A percentile compares a stretch with the other conserved stretches of the same genome.
Conservation (phyloP, 2,797 vertebrate species). For the Bufotes viridis region DNA sequence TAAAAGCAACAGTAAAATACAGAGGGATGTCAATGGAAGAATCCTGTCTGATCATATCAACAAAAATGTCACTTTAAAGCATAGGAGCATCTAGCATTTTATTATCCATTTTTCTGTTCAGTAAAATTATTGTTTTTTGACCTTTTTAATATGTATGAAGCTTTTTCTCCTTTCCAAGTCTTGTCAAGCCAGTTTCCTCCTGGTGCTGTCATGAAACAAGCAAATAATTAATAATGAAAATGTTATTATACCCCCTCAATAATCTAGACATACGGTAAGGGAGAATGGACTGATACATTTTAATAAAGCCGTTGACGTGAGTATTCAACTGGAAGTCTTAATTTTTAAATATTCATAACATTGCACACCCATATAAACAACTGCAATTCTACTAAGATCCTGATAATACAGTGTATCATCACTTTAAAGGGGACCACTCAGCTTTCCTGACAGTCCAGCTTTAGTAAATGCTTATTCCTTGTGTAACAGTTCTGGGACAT, state of each 20-base stretch:
- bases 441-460: background rate
- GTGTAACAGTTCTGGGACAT: too few species aligned
- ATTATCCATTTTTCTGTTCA: conserved; percentile 34
- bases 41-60: conserved; percentile 47
- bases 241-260: background rate
- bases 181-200: background rate
- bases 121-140: conserved; percentile 53
- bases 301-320: background rate
- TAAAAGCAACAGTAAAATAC: conserved; percentile 25
- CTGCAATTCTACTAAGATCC: background rate
- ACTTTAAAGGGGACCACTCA: background rate
- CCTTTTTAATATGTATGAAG: background rate
- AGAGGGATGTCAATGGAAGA: conserved; percentile 1
- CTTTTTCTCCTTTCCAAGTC: background rate
- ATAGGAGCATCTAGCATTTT: conserved; percentile 19
- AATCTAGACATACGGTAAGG: background rate
- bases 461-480: background rate
- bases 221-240: background rate
- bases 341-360: background rate
- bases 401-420: background rate
- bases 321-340: background rate
- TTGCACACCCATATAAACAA: background rate
- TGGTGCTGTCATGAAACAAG: background rate
- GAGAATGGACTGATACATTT: background rate
- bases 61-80: conserved; percentile 36